Conservation (phyloP, 2,113 vertebrate species). For the Vidua macroura region DNA sequence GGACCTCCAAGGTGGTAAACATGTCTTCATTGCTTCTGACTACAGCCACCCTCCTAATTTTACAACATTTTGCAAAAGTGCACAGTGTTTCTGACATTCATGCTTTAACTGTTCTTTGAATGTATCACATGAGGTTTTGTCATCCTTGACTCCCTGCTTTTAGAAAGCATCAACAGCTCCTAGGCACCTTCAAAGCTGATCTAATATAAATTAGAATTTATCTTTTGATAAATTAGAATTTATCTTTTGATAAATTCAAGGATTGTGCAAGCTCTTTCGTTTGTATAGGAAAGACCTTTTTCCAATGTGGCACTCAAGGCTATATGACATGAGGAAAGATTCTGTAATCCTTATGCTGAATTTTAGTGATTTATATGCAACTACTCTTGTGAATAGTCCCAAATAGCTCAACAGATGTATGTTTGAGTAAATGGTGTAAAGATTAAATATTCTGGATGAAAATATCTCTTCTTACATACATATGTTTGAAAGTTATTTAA, state of each 20-base stretch:
- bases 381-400: not conserved
- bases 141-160: not conserved
- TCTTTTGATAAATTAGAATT: not conserved
- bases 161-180: not conserved
- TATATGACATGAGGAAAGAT: not conserved
- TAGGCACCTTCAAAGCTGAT: not conserved
- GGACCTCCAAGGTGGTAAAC: not conserved
- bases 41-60: not conserved
- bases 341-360: not conserved
- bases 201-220: not conserved
- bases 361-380: not conserved
- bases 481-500: not conserved
- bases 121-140: not conserved
- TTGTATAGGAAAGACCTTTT: not conserved
- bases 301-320: not conserved
- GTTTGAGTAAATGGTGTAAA: not conserved
- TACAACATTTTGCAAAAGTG: not conserved
- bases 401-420: not conserved
- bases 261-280: not conserved
- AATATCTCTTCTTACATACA: not conserved
- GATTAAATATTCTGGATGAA: not conserved
- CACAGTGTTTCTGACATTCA: not conserved
- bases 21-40: not conserved
- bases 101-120: not conserved
- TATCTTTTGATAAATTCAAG: not conserved